These are phyloP conservation scores for Tetrax tetrax DNA, from an alignment of 2,113 vertebrate genomes.

Conservation along the genomic window DNA sequence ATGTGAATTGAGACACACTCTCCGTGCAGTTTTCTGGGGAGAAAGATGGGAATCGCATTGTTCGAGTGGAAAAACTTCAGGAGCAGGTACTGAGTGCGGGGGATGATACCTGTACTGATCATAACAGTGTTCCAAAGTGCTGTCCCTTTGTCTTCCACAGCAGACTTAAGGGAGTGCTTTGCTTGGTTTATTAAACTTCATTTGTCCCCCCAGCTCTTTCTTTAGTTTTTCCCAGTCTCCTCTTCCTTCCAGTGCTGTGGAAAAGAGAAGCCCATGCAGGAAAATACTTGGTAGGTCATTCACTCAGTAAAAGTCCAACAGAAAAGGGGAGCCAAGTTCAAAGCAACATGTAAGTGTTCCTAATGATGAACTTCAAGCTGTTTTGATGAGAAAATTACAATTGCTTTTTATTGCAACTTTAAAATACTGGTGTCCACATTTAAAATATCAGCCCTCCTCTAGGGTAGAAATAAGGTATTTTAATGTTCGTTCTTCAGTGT, in stretches of 20 bases:
- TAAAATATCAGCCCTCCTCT: not conserved
- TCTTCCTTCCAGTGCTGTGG: not conserved
- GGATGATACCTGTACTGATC: not conserved
- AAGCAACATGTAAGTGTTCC: not conserved
- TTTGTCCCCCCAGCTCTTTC: not conserved
- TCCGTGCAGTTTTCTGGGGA: not conserved
- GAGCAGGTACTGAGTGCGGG: not conserved
- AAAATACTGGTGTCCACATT: not conserved
- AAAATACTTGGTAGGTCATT: not conserved
- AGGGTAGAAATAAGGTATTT: not conserved
- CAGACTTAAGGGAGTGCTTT: not conserved
- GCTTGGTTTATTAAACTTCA: not conserved
- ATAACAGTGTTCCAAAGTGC: not conserved
- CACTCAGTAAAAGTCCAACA: not conserved
- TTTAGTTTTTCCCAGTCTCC: not conserved
- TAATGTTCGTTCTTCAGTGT: not conserved
- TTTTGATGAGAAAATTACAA: not conserved
- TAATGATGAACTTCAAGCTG: not conserved
- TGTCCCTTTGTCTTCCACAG: not conserved
- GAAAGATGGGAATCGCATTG: not conserved
- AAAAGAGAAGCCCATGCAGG: not conserved
- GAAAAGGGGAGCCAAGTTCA: not conserved
- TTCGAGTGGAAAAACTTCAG: not conserved
- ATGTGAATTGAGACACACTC: not conserved
- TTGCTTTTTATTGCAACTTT: slow-evolving; percentile 21